phyloP scores from a whole-genome alignment of 2,888 invertebrate genomes.

The Mechanitis mazaeus region DNA sequence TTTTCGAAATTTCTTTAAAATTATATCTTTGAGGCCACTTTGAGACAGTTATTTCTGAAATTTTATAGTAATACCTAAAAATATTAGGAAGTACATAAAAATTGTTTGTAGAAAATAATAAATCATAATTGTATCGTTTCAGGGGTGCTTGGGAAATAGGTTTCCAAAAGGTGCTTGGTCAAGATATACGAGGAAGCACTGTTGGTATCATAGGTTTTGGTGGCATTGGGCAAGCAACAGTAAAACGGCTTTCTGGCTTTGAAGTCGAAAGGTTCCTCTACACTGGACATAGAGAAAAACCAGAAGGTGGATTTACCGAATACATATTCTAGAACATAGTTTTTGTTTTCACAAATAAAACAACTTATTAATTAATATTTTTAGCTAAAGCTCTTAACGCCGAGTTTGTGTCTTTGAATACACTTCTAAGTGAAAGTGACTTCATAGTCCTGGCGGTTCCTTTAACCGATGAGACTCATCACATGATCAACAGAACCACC shows the following conservation, averaged over 20 bases:
- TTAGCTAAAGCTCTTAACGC: slow-evolving; percentile 72
- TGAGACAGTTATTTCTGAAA: not conserved
- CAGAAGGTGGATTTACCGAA: slow-evolving; percentile 65
- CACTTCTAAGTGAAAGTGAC: slow-evolving; percentile 85
- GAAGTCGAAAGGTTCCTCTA: slow-evolving; percentile 85
- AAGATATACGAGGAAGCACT: slow-evolving; percentile 85
- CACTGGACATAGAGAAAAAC: slow-evolving; percentile 80
- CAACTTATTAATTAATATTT: too few species aligned
- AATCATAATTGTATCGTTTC: slow-evolving; percentile 24
- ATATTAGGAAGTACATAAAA: not conserved
- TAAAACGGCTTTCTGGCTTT: slow-evolving; percentile 84
- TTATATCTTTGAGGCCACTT: not conserved
- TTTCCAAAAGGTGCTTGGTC: slow-evolving; percentile 86
- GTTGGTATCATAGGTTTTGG: slow-evolving; percentile 92
- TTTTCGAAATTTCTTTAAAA: too few species aligned
- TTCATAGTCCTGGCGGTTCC: slow-evolving; percentile 89
- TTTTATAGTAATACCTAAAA: not conserved
- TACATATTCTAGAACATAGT: too few species aligned
- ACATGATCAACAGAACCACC: slow-evolving; percentile 84
- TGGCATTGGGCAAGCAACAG: slow-evolving; percentile 88
- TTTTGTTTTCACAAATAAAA: too few species aligned
- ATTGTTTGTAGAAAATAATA: too few species aligned
- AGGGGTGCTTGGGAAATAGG: slow-evolving; percentile 83
- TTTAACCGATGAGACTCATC: slow-evolving; percentile 85
- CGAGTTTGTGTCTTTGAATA: slow-evolving; percentile 81